Evolutionary conservation across 1,140 invertebrate genomes (phyloP).

Genomic region (Nasonia longicornis): DNA sequence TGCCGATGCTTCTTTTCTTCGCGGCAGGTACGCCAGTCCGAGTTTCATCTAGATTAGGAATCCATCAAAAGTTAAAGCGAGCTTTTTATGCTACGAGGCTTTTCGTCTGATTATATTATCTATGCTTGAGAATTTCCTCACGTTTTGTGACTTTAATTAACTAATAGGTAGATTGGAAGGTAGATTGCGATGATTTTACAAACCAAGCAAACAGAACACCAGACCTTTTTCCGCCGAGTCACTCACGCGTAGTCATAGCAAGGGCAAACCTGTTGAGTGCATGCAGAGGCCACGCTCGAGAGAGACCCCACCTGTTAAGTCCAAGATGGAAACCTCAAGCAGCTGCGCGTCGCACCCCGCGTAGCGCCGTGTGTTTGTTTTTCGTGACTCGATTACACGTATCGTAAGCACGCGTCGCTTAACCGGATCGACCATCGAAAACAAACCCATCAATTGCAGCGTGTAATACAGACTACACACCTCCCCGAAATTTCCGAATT

Average conservation of each 20-base stretch:
- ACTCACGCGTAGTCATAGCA: not conserved
- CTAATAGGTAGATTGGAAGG: no score
- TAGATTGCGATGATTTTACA: no score
- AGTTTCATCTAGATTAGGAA: conserved; percentile 44
- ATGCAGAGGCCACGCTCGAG: not conserved
- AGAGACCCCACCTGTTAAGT: conserved; percentile 8
- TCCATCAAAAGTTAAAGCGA: conserved; percentile 39
- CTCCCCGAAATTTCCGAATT: not conserved
- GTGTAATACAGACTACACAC: not conserved
- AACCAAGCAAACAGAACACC: not conserved
- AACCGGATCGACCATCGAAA: not conserved
- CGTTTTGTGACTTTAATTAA: not conserved
- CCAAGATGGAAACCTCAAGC: conserved; percentile 20
- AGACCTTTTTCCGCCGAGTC: not conserved
- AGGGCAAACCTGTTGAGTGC: conserved; percentile 13
- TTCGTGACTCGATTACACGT: conserved; percentile 14
- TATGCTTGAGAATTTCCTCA: not conserved
- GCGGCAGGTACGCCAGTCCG: not conserved
- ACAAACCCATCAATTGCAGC: not conserved
- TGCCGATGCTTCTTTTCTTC: conserved; percentile 18
- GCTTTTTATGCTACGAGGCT: conserved; percentile 13
- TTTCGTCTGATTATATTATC: not conserved
- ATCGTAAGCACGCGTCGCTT: not conserved
- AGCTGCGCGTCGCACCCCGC: not conserved
- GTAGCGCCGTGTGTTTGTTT: conserved; percentile 35